These are phyloP conservation scores for Elanus axillaris DNA, from an alignment of 2,113 vertebrate genomes.

Conservation along the genomic window DNA sequence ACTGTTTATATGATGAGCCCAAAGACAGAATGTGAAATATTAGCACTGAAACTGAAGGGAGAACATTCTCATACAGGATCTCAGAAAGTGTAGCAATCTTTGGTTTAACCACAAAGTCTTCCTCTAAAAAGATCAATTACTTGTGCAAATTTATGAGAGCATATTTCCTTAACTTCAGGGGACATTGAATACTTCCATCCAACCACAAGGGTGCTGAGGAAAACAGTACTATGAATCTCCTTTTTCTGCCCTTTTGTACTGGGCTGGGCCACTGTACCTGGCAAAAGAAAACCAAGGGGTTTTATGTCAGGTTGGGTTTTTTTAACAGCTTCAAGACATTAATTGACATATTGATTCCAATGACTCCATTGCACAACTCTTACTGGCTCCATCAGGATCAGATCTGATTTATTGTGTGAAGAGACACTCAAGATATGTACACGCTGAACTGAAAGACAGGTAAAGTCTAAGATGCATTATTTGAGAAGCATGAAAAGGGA, in stretches of 20 bases:
- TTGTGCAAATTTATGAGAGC: background rate
- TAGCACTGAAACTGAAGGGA: background rate
- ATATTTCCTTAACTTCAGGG: background rate
- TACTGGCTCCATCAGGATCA: background rate
- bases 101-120: background rate
- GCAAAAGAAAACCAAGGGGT: accelerated
- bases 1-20: background rate
- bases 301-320: accelerated
- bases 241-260: background rate
- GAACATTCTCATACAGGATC: background rate
- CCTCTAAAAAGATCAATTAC: background rate
- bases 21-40: background rate
- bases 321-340: background rate
- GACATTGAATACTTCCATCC: background rate
- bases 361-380: background rate
- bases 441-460: background rate
- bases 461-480: background rate
- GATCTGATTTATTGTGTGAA: background rate
- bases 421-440: background rate
- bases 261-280: background rate
- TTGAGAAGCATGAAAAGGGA: background rate
- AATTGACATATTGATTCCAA: background rate
- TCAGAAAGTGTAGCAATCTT: background rate
- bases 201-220: background rate
- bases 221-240: background rate